Evolutionary conservation across 2,113 vertebrate genomes (phyloP), one percentile per base, ranked within the genome.

Genomic region (Tachysurus vachellii): DNA sequence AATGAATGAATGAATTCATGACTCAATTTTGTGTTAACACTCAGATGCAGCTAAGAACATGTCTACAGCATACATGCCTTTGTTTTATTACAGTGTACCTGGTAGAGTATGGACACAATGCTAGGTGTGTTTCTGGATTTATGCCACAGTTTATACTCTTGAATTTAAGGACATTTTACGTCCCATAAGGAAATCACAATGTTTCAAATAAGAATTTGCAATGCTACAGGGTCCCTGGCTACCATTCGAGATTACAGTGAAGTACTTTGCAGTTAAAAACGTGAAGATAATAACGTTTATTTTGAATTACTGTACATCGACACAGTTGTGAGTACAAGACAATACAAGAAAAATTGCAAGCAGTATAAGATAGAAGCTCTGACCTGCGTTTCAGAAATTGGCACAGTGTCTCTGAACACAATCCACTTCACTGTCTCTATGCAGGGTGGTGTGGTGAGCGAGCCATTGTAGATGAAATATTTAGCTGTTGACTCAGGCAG

Each of bases 381-480:
- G 92, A 98, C 98, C 97, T 99, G 98, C 59, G 93, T 92, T 94
- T 99, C 97, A 70, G 98, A 99, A 92, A 99, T 98, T 92, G 92
- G 94, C 82, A 96, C 96, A 0, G 96, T 95, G 85, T 98, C 95
- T 95, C 98, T 98, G 89, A 99, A 98, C 71, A 99, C 93, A 86
- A 99, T 95, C 98, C 98, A 99, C 91, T 99, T 96, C 84, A 99
- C 98, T 0, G 93, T 95, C 93, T 99, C 98, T 1, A 94, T 96
- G 93, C 98, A 99, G 57, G 98, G 98, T 23, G 98, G 98, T 7
- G 94, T 89, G 1, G 97, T 97, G 85, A 99, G 92, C 0, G 98
- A 99, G 23, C 98, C 98, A 47, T 99, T 99, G 86, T 99, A 99
- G 88, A 95, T 97, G 90, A 97, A 99, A 87, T 99, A 99, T 89